Conservation (phyloP, 1,140 invertebrate species). For the Drosophila pandora region DNA sequence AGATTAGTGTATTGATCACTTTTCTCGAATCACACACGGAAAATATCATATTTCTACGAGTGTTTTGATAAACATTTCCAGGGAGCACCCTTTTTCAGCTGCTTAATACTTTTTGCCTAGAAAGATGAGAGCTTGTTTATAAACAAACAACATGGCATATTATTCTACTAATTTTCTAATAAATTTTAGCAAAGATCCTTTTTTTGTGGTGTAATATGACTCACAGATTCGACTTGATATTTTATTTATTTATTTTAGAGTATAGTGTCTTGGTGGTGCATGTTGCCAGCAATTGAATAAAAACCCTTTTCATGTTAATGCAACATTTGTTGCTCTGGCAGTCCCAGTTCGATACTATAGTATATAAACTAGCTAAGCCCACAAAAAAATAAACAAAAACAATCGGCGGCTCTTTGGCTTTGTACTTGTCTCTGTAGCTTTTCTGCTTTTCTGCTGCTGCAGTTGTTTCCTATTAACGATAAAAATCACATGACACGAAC, state of each 20-base stretch:
- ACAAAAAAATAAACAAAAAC: conserved; percentile 11
- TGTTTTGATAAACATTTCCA: neutral
- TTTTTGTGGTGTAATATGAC: conserved; percentile 22
- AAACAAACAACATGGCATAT: neutral
- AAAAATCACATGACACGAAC: conserved; percentile 82
- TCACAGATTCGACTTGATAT: conserved; percentile 27
- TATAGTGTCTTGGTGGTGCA: conserved; percentile 39
- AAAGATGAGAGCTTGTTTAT: neutral
- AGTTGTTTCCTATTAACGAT: conserved; percentile 82
- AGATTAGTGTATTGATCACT: conserved; percentile 33
- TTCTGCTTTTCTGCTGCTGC: conserved; percentile 50
- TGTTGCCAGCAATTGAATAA: conserved; percentile 72
- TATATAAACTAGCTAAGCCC: conserved; percentile 32
- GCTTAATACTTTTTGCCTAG: neutral
- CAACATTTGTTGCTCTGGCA: conserved; percentile 71
- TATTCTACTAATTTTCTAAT: too few relatives aligned
- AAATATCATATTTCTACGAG: neutral
- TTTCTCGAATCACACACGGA: conserved; percentile 9
- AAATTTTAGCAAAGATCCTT: neutral
- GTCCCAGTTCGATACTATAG: conserved; percentile 24
- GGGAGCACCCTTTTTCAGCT: neutral
- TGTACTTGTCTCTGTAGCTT: conserved; percentile 60
- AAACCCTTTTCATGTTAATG: conserved; percentile 80
- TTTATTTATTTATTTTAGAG: conserved; percentile 3
- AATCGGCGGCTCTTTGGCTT: conserved; percentile 71